These are phyloP conservation scores for Drosophila heteroneura DNA, from an alignment of 2,888 invertebrate species.

Conservation along the genomic window DNA sequence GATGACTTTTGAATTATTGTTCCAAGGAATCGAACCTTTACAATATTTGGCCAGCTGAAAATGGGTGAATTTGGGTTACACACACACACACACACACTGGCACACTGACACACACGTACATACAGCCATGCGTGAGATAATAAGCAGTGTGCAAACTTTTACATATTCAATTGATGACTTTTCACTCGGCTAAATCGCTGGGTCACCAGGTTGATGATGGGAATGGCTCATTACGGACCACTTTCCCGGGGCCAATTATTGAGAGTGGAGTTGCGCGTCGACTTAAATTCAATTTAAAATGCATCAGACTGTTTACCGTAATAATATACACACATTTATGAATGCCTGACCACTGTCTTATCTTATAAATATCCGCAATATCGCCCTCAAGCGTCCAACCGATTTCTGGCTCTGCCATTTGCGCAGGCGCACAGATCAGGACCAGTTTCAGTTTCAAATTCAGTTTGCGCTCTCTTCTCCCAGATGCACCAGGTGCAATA, in stretches of 20 bases:
- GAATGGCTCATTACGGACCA: slow-evolving; percentile 52
- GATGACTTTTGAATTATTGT: slow-evolving; percentile 68
- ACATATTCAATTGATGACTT: slow-evolving; percentile 62
- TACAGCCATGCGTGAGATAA: slow-evolving; percentile 2
- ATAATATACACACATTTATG: slow-evolving; percentile 81
- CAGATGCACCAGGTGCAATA: slow-evolving; percentile 72
- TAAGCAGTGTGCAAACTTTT: slow-evolving; percentile 68
- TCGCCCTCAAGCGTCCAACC: slow-evolving; percentile 55
- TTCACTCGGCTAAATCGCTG: slow-evolving; percentile 62
- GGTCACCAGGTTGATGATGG: slow-evolving; percentile 49
- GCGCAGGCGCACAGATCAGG: slow-evolving; percentile 30
- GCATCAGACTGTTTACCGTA: slow-evolving; percentile 79
- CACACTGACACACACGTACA: background rate
- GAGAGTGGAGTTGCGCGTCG: slow-evolving; percentile 48
- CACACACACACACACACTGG: slow-evolving; percentile 4
- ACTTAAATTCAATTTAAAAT: slow-evolving; percentile 78
- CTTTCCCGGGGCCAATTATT: slow-evolving; percentile 62
- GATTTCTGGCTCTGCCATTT: slow-evolving; percentile 25
- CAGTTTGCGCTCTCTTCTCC: slow-evolving; percentile 19
- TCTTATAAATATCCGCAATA: slow-evolving; percentile 43
- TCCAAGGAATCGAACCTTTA: slow-evolving; percentile 37
- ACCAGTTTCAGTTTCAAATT: slow-evolving; percentile 29
- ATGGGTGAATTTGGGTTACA: slow-evolving; percentile 33
- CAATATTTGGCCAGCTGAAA: slow-evolving; percentile 47
- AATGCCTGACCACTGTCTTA: slow-evolving; percentile 31